phyloP scores from a whole-genome alignment of 2,888 invertebrate genomes.

The Monopis laevigella region DNA sequence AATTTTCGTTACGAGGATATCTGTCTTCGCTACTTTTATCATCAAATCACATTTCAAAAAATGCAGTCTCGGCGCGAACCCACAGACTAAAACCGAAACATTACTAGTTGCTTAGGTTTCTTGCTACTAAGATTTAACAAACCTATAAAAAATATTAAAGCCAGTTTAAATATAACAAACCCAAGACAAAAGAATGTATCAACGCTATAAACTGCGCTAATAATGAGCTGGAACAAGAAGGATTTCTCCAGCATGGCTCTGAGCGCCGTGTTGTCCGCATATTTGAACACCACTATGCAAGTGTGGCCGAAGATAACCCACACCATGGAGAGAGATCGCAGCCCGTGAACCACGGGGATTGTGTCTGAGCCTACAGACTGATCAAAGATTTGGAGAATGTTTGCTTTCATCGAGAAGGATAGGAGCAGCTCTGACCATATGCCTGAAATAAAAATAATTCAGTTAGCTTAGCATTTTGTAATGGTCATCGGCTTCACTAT shows the following conservation, averaged over 20 bases:
- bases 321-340: conserved; percentile 73
- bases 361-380: conserved; percentile 83
- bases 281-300: conserved; percentile 84
- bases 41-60: no score
- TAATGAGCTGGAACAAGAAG: conserved; percentile 81
- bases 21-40: no score
- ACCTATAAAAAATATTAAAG: no score
- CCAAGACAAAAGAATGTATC: conserved; percentile 85
- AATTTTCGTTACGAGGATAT: no score
- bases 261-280: conserved; percentile 83
- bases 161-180: conserved; percentile 32
- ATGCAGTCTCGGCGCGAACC: no score
- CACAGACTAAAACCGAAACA: no score
- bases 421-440: conserved; percentile 74
- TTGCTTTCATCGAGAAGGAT: conserved; percentile 81
- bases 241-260: conserved; percentile 75
- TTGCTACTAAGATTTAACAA: no score
- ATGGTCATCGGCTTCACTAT: no score
- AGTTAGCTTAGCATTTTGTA: no score
- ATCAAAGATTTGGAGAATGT: conserved; percentile 82
- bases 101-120: no score
- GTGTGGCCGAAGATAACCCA: conserved; percentile 80
- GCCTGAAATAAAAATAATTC: conserved; percentile 36
- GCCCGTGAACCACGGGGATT: conserved; percentile 77
- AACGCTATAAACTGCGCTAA: conserved; percentile 82